phyloP scores from a whole-genome alignment of 1,140 invertebrate genomes.

The Hirudo medicinalis region DNA sequence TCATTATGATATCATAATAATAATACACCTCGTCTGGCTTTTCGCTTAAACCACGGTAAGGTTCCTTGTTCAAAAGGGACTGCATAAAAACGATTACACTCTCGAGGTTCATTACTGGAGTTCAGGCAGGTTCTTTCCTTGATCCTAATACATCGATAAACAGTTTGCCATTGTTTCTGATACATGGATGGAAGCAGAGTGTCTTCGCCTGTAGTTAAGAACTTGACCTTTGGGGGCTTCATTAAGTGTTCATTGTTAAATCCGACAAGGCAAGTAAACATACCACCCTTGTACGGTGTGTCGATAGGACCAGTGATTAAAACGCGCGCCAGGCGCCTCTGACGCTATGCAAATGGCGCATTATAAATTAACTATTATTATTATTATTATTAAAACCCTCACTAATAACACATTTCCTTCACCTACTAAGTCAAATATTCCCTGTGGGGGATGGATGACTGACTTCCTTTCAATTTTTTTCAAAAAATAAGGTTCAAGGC shows the following conservation, averaged over 20 bases:
- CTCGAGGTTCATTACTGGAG: constrained; percentile 44
- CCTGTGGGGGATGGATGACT: constrained; percentile 48
- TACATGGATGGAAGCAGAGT: constrained; percentile 53
- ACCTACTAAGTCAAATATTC: constrained; percentile 47
- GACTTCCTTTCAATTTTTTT: too few relatives aligned
- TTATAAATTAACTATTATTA: too few relatives aligned
- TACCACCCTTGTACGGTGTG: constrained; percentile 55
- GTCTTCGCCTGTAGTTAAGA: constrained; percentile 51
- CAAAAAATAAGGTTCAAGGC: too few relatives aligned
- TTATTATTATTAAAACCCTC: too few relatives aligned
- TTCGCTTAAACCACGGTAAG: constrained; percentile 51
- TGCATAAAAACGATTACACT: constrained; percentile 50
- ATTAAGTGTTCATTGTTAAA: constrained; percentile 47
- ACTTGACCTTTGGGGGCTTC: constrained; percentile 46
- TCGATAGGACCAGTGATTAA: constrained; percentile 52
- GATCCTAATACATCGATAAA: constrained; percentile 53
- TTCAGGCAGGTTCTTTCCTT: constrained; percentile 50
- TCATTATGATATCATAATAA: constrained; percentile 48
- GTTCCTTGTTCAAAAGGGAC: constrained; percentile 49
- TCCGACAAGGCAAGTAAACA: constrained; percentile 50
- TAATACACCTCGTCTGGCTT: too few relatives aligned
- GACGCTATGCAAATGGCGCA: too few relatives aligned
- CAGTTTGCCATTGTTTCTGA: constrained; percentile 53
- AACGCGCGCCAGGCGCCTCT: too few relatives aligned
- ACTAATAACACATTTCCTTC: constrained; percentile 46